phyloP scores from a whole-genome alignment of 2,797 vertebrate genomes.

The Neoniphon sammara region DNA sequence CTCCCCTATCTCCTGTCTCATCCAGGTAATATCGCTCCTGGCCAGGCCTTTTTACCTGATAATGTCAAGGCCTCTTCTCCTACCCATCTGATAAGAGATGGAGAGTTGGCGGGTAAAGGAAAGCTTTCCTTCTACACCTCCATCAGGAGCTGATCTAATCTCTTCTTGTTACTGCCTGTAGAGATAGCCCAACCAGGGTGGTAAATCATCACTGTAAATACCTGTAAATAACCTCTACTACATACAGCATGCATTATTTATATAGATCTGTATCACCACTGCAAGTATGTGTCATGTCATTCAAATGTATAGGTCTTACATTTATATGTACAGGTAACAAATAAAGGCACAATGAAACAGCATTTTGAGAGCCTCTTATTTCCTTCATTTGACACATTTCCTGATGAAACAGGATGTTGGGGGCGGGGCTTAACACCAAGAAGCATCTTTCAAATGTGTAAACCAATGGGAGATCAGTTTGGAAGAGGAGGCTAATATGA shows the following conservation, averaged over 20 bases:
- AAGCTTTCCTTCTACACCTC: conserved; percentile 58
- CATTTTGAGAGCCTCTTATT: too few relatives aligned
- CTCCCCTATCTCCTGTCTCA: conserved; percentile 32
- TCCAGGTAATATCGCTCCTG: conserved; percentile 41
- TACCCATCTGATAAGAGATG: conserved; percentile 63
- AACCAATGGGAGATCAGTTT: too few relatives aligned
- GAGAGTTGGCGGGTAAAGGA: conserved; percentile 43
- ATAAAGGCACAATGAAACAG: too few relatives aligned
- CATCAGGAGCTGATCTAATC: conserved; percentile 51
- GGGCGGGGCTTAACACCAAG: too few relatives aligned
- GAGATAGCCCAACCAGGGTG: conserved; percentile 11
- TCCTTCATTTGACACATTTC: too few relatives aligned
- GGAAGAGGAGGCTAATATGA: too few relatives aligned
- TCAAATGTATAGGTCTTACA: too few relatives aligned
- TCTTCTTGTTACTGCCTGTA: conserved; percentile 31
- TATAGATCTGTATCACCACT: neutral
- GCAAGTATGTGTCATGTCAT: too few relatives aligned
- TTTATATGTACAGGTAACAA: too few relatives aligned
- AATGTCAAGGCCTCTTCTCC: conserved; percentile 56
- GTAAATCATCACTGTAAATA: conserved; percentile 32
- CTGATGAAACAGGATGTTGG: too few relatives aligned
- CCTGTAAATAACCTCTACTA: conserved; percentile 2
- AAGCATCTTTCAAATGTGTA: too few relatives aligned
- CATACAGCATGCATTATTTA: conserved; percentile 6
- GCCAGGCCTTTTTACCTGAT: conserved; percentile 40